A percentile compares a stretch with the other conserved stretches of the same genome.
Evolutionary conservation across 2,888 invertebrate species (phyloP).

Genomic region (Girardia tigrina): DNA sequence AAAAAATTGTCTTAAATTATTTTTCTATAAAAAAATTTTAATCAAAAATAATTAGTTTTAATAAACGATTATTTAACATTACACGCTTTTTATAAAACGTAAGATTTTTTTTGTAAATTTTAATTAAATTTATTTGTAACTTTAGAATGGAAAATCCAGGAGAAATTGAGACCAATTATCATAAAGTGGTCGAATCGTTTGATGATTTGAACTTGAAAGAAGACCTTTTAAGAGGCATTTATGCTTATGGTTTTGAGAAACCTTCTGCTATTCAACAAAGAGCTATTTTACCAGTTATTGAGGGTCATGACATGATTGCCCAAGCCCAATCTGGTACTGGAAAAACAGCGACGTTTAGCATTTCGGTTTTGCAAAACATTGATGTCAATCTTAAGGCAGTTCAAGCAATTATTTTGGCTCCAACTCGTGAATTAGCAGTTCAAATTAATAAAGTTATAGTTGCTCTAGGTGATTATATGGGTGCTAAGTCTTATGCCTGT

Average conservation of each 20-base stretch:
- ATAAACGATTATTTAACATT: too few species aligned
- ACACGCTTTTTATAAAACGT: too few species aligned
- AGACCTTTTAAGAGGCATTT: slow-evolving; percentile 85
- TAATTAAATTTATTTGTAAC: too few species aligned
- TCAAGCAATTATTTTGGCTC: slow-evolving; percentile 72
- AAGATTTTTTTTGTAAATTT: too few species aligned
- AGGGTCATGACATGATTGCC: slow-evolving; percentile 91
- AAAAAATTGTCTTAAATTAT: too few species aligned
- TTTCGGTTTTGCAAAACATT: slow-evolving; percentile 77
- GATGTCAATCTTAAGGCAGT: slow-evolving; percentile 83
- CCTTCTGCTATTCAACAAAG: slow-evolving; percentile 97
- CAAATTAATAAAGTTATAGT: slow-evolving; percentile 96
- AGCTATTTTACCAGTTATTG: slow-evolving; percentile 83
- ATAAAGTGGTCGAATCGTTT: slow-evolving; percentile 55
- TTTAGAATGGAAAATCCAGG: slow-evolving; percentile 23
- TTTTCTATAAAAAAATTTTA: too few species aligned
- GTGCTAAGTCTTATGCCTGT: slow-evolving; percentile 82
- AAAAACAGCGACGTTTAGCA: slow-evolving; percentile 95
- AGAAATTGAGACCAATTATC: slow-evolving; percentile 34
- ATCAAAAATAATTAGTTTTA: too few species aligned
- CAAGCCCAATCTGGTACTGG: slow-evolving; percentile 97
- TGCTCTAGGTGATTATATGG: slow-evolving; percentile 92
- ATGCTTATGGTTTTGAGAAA: slow-evolving; percentile 90
- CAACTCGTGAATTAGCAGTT: slow-evolving; percentile 86
- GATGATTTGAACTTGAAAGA: slow-evolving; percentile 95